phyloP scores from a whole-genome alignment of 30 jellyfish, hydroid and myxozoan species.

The Rhopilema esculentum region DNA sequence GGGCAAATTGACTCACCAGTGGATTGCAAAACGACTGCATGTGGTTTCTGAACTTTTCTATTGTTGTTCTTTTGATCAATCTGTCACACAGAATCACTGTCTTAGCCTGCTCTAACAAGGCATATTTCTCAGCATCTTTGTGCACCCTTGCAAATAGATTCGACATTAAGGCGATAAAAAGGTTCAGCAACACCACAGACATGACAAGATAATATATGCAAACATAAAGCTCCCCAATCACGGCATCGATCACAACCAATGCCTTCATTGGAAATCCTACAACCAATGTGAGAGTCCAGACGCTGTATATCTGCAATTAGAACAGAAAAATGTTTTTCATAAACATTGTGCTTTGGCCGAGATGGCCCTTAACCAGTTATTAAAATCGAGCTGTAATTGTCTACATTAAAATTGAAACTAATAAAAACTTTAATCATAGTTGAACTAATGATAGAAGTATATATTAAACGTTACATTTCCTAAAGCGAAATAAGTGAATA shows the following conservation, averaged over 20 bases:
- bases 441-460: no score
- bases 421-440: no score
- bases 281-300: conserved; percentile 64
- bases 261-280: conserved; percentile 62
- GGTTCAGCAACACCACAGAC: conserved; percentile 54
- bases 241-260: conserved; percentile 10
- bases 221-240: conserved; percentile 6
- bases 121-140: conserved; percentile 48
- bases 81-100: not conserved
- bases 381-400: no score
- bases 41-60: not conserved
- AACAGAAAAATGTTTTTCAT: not conserved
- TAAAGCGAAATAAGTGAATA: no score
- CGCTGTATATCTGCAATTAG: conserved; percentile 41
- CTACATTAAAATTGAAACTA: no score
- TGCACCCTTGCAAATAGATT: conserved; percentile 35
- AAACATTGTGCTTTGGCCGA: no score
- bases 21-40: conserved; percentile 44
- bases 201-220: conserved; percentile 42
- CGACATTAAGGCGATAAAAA: conserved; percentile 62
- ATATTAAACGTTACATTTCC: no score
- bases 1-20: conserved; percentile 18
- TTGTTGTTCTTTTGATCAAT: not conserved
- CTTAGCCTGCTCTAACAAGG: conserved; percentile 49
- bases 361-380: no score